Conservation (phyloP, 2,888 invertebrate genomes). For the Dioctria rufipes region DNA sequence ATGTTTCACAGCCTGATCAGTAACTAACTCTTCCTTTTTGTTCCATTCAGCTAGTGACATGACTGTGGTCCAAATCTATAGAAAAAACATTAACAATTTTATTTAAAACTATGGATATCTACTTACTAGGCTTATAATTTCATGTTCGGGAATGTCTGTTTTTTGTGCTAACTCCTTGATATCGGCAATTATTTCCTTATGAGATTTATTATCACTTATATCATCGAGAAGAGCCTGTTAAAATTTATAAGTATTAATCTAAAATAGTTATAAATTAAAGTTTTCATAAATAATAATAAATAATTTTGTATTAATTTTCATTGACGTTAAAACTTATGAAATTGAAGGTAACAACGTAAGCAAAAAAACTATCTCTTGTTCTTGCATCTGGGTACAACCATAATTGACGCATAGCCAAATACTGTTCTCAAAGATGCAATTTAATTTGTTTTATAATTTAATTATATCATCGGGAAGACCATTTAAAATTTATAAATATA, state of each 20-base stretch:
- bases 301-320: slow-evolving; percentile 50
- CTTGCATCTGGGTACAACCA: slow-evolving; percentile 57
- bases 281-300: slow-evolving; percentile 6
- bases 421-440: slow-evolving; percentile 56
- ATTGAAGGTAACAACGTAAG: slow-evolving; percentile 54
- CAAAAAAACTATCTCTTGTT: slow-evolving; percentile 56
- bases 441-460: too few relatives aligned
- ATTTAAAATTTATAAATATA: too few relatives aligned
- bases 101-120: not conserved
- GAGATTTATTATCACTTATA: slow-evolving; percentile 88
- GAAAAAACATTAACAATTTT: slow-evolving; percentile 46
- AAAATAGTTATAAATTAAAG: slow-evolving; percentile 24
- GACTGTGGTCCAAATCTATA: slow-evolving; percentile 91
- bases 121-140: slow-evolving; percentile 87
- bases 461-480: too few relatives aligned
- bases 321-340: slow-evolving; percentile 47
- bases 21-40: slow-evolving; percentile 96
- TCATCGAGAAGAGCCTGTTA: slow-evolving; percentile 84
- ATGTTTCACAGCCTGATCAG: slow-evolving; percentile 95
- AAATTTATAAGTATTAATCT: slow-evolving; percentile 9
- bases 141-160: slow-evolving; percentile 90
- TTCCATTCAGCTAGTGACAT: slow-evolving; percentile 99
- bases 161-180: slow-evolving; percentile 89
- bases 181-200: slow-evolving; percentile 88
- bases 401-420: slow-evolving; percentile 1